Evolutionary conservation across 2,113 vertebrate genomes (phyloP).

Genomic region (Salvelinus namaycush): DNA sequence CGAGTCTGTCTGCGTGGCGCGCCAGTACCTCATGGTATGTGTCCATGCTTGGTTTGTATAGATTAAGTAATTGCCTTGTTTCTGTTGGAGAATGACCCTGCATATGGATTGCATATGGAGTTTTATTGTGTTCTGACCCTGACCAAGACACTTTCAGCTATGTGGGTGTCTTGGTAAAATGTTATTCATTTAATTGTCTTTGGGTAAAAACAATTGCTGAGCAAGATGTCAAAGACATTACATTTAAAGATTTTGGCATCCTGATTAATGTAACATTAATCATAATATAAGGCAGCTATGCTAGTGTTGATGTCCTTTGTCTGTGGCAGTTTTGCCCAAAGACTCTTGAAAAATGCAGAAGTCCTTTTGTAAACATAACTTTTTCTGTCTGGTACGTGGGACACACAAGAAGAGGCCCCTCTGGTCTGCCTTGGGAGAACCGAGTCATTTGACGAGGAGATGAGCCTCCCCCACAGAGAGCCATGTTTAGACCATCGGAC

Average conservation of each 20-base stretch:
- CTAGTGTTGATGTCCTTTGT: slow-evolving; percentile 56
- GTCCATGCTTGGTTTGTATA: slow-evolving; percentile 22
- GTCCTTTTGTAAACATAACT: slow-evolving; percentile 48
- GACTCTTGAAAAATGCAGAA: slow-evolving; percentile 57
- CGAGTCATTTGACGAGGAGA: neutral
- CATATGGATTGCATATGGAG: slow-evolving; percentile 7
- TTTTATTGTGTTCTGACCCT: slow-evolving; percentile 50
- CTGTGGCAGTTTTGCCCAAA: slow-evolving; percentile 57
- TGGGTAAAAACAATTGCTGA: slow-evolving; percentile 50
- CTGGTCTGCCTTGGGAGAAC: slow-evolving; percentile 22
- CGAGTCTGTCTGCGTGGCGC: slow-evolving; percentile 94
- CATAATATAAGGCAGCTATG: slow-evolving; percentile 50
- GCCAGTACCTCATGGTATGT: slow-evolving; percentile 96
- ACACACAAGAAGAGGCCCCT: slow-evolving; percentile 46
- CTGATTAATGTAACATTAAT: slow-evolving; percentile 33
- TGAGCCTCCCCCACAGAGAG: neutral
- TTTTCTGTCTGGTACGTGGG: slow-evolving; percentile 37
- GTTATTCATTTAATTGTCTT: no score
- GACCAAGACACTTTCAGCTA: slow-evolving; percentile 46
- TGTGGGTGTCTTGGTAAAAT: slow-evolving; percentile 27
- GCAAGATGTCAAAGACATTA: slow-evolving; percentile 34
- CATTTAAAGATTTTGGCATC: slow-evolving; percentile 50
- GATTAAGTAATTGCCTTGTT: neutral
- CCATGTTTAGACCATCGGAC: slow-evolving; percentile 29
- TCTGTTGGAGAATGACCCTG: neutral